phyloP scores from a whole-genome alignment of 1,140 invertebrate species.

The Cherax destructor region DNA sequence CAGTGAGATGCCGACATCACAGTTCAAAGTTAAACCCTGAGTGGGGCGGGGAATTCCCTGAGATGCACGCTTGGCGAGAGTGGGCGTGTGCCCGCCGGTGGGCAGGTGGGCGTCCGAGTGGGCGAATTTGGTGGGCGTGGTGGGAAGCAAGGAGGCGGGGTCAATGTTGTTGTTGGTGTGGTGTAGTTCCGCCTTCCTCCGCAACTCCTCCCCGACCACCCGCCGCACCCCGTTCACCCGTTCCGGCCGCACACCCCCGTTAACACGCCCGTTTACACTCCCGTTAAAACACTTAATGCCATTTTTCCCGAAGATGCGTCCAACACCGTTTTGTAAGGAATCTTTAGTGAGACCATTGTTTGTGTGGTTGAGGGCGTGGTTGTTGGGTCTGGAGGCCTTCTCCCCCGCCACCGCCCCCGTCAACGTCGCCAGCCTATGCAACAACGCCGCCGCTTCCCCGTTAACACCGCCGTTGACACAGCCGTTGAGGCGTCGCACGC shows the following conservation, averaged over 20 bases:
- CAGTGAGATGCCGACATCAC: conserved; percentile 59
- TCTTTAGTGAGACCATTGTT: conserved; percentile 51
- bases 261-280: conserved; percentile 31
- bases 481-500: conserved; percentile 63
- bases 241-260: conserved; percentile 38
- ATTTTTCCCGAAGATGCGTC: conserved; percentile 52
- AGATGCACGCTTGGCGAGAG: conserved; percentile 47
- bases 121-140: conserved; percentile 34
- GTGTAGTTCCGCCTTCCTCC: conserved; percentile 12
- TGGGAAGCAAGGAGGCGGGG: conserved; percentile 26
- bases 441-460: conserved; percentile 36
- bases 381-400: conserved; percentile 11
- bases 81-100: conserved; percentile 15
- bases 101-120: conserved; percentile 18
- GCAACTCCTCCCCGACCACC: conserved; percentile 17
- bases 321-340: conserved; percentile 45
- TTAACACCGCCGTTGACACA: conserved; percentile 61
- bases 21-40: conserved; percentile 61
- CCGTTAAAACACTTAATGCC: conserved; percentile 49
- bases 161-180: conserved; percentile 49
- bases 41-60: conserved; percentile 58
- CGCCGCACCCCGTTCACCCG: conserved; percentile 41
- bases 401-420: conserved; percentile 13
- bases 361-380: conserved; percentile 36
- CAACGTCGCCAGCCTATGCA: conserved; percentile 40